phyloP scores from a whole-genome alignment of 2,888 invertebrate genomes.

The Tetanocera ferruginea region DNA sequence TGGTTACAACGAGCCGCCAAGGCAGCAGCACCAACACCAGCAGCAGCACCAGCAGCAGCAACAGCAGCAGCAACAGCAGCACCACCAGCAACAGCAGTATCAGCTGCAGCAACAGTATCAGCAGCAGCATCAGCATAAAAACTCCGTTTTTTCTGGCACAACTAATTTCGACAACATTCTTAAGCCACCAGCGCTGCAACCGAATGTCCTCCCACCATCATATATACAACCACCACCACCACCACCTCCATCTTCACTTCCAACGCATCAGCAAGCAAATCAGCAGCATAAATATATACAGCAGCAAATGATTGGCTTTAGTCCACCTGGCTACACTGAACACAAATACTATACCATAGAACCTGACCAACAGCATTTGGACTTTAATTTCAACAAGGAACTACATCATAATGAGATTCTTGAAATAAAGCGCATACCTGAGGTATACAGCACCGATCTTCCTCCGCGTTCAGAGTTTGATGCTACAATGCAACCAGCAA shows the following conservation, averaged over 20 bases:
- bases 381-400: slow-evolving; percentile 42
- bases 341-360: not conserved
- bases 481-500: not conserved
- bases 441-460: slow-evolving; percentile 61
- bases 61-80: not conserved
- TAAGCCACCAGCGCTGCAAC: slow-evolving; percentile 47
- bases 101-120: not conserved
- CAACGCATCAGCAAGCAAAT: not conserved
- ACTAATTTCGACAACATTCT: slow-evolving; percentile 49
- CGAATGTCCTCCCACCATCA: not conserved
- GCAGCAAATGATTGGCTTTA: not conserved
- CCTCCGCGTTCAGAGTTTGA: slow-evolving; percentile 44
- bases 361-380: not conserved
- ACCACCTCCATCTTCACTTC: not conserved
- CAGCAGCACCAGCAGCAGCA: not conserved
- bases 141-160: slow-evolving; percentile 21
- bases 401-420: slow-evolving; percentile 61
- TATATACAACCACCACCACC: slow-evolving; percentile 18
- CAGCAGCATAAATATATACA: not conserved
- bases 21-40: not conserved
- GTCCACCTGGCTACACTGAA: not conserved
- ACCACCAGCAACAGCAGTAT: not conserved
- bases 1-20: slow-evolving; percentile 22
- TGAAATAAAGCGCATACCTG: slow-evolving; percentile 63
- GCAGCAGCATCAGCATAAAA: not conserved